Conservation (phyloP, 2,113 vertebrate species). For the Brachirus orientalis region DNA sequence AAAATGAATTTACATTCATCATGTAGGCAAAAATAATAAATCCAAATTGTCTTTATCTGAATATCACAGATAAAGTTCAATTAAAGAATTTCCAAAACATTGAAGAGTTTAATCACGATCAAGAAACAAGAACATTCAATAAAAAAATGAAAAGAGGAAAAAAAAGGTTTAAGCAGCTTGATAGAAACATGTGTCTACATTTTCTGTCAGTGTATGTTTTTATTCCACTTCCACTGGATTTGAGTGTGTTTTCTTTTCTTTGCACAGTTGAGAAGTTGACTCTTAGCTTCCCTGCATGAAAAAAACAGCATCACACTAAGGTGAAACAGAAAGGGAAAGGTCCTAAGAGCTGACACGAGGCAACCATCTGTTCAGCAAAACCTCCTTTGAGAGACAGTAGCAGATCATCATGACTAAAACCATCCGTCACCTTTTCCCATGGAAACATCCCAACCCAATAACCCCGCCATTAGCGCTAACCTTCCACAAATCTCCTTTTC, state of each 20-base stretch:
- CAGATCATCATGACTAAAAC: constrained; percentile 29
- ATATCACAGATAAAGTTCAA: too few relatives aligned
- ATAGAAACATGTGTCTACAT: not conserved
- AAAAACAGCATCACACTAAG: constrained; percentile 15
- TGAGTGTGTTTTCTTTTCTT: not conserved
- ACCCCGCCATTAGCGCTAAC: constrained; percentile 13
- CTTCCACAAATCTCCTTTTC: constrained; percentile 24
- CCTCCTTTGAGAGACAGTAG: constrained; percentile 18
- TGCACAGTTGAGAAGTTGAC: not conserved
- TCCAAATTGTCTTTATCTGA: too few relatives aligned
- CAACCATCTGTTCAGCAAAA: constrained; percentile 21
- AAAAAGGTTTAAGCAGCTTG: not conserved
- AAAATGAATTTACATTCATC: too few relatives aligned
- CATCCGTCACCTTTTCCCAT: constrained; percentile 29
- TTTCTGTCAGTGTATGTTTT: not conserved
- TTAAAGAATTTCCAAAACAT: too few relatives aligned
- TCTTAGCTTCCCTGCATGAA: constrained; percentile 15
- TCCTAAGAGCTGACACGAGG: constrained; percentile 2
- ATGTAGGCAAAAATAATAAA: too few relatives aligned
- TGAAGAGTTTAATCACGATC: too few relatives aligned
- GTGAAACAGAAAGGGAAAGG: constrained; percentile 1
- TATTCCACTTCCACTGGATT: not conserved
- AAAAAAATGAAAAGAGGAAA: too few relatives aligned
- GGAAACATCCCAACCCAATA: constrained; percentile 18
- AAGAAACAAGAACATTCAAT: too few relatives aligned